phyloP scores from a whole-genome alignment of 2,113 vertebrate genomes.

The Aegithalos caudatus region DNA sequence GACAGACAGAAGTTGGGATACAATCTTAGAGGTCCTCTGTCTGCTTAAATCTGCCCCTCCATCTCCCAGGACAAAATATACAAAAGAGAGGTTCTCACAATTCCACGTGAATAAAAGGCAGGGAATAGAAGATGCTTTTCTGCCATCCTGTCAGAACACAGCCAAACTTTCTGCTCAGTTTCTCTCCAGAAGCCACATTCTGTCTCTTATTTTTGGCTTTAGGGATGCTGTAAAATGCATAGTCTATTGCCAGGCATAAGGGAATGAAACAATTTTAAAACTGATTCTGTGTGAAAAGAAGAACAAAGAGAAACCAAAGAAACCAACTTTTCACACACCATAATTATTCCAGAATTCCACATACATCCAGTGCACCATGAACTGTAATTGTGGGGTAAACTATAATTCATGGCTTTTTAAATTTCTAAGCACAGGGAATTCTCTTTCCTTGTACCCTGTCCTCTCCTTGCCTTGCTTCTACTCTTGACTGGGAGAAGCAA shows the following conservation, averaged over 20 bases:
- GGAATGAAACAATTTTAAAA: neutral
- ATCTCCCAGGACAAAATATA: neutral
- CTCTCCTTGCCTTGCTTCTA: neutral
- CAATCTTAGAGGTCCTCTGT: neutral
- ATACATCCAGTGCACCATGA: neutral
- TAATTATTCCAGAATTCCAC: neutral
- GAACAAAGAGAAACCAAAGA: neutral
- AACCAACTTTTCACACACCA: neutral
- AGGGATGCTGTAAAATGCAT: neutral
- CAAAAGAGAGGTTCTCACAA: neutral
- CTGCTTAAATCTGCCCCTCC: neutral
- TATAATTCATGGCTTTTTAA: neutral
- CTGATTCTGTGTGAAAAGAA: neutral
- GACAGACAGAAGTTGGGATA: neutral
- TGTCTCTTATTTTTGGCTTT: neutral
- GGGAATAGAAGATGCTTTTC: neutral
- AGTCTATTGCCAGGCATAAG: neutral
- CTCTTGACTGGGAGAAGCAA: neutral
- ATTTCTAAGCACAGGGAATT: neutral
- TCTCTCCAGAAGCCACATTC: neutral
- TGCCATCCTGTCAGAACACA: neutral
- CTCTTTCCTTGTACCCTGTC: neutral
- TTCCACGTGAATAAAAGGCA: neutral
- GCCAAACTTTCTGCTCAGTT: neutral
- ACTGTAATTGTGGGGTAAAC: neutral